phyloP scores from a whole-genome alignment of 1,140 invertebrate species.

The Lineus longissimus region DNA sequence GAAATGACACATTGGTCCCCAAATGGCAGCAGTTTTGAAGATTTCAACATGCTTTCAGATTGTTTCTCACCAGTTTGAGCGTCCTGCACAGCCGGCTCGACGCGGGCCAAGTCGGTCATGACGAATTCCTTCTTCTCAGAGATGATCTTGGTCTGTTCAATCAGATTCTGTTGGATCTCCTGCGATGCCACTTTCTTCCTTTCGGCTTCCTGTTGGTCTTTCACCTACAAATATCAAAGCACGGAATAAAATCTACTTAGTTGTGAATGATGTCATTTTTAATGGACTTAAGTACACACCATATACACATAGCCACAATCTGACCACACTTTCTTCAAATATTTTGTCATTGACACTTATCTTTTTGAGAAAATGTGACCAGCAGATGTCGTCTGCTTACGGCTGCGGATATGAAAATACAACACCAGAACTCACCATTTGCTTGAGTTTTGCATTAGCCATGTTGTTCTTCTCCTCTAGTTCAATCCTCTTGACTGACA shows the following conservation, averaged over 20 bases:
- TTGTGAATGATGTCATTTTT: too few relatives aligned
- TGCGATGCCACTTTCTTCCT: slow-evolving; percentile 98
- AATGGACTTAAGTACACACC: too few relatives aligned
- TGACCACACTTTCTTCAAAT: too few relatives aligned
- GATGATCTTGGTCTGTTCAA: slow-evolving; percentile 76
- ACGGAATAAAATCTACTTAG: neutral
- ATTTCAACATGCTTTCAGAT: too few relatives aligned
- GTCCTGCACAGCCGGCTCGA: slow-evolving; percentile 97
- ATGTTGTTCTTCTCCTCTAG: slow-evolving; percentile 98
- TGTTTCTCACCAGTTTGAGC: slow-evolving; percentile 83
- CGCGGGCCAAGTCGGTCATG: slow-evolving; percentile 86
- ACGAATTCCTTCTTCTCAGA: slow-evolving; percentile 87
- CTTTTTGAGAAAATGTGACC: too few relatives aligned
- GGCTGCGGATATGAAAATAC: too few relatives aligned
- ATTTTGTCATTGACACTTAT: too few relatives aligned
- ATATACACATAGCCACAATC: too few relatives aligned
- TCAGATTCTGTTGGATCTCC: slow-evolving; percentile 89
- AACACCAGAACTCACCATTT: slow-evolving; percentile 69
- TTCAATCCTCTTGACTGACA: slow-evolving; percentile 89
- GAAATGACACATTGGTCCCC: too few relatives aligned
- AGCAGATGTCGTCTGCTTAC: too few relatives aligned
- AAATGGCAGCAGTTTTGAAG: too few relatives aligned
- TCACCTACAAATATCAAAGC: slow-evolving; percentile 57
- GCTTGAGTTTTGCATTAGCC: slow-evolving; percentile 95
- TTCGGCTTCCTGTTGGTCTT: slow-evolving; percentile 99